phyloP scores from a whole-genome alignment of 2,888 invertebrate genomes.

The Uropetala carovei region DNA sequence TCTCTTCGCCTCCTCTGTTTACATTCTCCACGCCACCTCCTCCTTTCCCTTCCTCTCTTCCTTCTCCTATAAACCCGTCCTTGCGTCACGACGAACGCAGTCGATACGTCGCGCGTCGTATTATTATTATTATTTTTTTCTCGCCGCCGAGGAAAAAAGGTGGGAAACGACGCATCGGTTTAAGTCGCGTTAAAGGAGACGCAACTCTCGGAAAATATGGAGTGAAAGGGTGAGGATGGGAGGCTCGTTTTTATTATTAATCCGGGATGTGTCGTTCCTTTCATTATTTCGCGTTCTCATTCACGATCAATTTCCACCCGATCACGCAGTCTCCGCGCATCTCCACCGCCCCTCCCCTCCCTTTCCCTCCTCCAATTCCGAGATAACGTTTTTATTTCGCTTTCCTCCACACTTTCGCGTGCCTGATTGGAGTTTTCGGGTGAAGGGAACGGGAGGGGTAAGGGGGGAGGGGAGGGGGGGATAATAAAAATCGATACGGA shows the following conservation, averaged over 20 bases:
- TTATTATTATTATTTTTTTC: not conserved
- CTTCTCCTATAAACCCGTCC: not conserved
- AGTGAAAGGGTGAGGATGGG: not conserved
- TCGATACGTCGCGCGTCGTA: not conserved
- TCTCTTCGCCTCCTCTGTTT: not conserved
- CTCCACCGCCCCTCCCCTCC: not conserved
- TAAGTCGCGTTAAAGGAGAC: not conserved
- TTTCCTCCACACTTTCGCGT: slow-evolving; percentile 9
- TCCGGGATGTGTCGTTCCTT: not conserved
- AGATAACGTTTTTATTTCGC: not conserved
- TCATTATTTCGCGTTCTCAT: not conserved
- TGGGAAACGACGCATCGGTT: not conserved
- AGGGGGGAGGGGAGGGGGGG: not conserved
- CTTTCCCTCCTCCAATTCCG: not conserved
- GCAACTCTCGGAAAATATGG: not conserved
- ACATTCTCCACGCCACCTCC: not conserved
- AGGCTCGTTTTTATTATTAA: not conserved
- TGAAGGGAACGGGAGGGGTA: not conserved
- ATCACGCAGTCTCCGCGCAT: not conserved
- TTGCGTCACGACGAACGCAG: not conserved
- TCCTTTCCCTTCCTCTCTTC: not conserved
- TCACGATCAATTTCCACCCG: not conserved
- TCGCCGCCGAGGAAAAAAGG: not conserved
- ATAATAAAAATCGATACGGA: not conserved
- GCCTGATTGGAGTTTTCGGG: slow-evolving; percentile 33